Evolutionary conservation across 2,888 invertebrate species (phyloP).

Genomic region (Syrista parreyssii): DNA sequence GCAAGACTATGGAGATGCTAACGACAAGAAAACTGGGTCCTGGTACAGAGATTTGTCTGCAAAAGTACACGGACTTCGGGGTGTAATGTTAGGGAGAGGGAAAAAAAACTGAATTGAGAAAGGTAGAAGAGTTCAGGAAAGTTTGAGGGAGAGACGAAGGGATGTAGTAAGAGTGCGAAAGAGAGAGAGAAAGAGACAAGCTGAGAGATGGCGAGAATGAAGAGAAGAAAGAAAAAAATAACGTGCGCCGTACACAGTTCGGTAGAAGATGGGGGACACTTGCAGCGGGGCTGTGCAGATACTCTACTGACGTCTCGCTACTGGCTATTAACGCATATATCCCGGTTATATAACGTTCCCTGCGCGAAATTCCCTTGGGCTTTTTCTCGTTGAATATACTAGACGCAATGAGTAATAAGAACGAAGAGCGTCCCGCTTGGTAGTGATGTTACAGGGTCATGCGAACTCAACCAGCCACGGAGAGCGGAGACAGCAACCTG

Average conservation of each 20-base stretch:
- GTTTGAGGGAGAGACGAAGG: conserved; percentile 1
- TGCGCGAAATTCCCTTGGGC: conserved; percentile 31
- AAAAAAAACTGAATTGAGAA: conserved; percentile 4
- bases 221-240: conserved; percentile 5
- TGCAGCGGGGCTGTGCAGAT: conserved; percentile 15
- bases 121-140: conserved; percentile 2
- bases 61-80: conserved; percentile 22
- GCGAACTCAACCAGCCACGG: background rate
- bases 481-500: background rate
- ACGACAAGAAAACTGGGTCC: conserved; percentile 7
- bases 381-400: conserved; percentile 15
- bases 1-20: conserved; percentile 11
- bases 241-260: background rate
- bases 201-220: conserved; percentile 4
- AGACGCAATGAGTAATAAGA: background rate
- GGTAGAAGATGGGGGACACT: conserved; percentile 7
- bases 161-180: conserved; percentile 18
- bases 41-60: conserved; percentile 13
- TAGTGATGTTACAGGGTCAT: background rate
- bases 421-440: background rate
- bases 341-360: conserved; percentile 53
- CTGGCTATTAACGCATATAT: conserved; percentile 49
- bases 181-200: background rate
- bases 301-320: conserved; percentile 41
- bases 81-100: conserved; percentile 19